Percentiles rank a stretch among this genome's conserved stretches.
Conservation (phyloP, 2,888 invertebrate species). For the Patella depressa region DNA sequence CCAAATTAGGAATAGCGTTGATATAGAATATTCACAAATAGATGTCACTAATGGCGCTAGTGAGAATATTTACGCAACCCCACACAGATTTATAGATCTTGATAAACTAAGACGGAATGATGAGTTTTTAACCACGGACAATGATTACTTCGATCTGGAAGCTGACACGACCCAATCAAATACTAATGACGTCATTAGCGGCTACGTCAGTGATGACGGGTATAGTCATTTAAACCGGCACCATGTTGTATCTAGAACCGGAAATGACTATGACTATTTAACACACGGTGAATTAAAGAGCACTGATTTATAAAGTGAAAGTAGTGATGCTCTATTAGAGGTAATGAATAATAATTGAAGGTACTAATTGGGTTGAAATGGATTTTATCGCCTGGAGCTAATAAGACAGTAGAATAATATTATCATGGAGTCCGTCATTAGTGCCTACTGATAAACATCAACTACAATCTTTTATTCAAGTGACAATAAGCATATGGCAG, state of each 20-base stretch:
- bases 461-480: too few species aligned
- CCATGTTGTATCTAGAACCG: not conserved
- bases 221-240: not conserved
- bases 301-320: not conserved
- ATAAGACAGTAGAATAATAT: too few species aligned
- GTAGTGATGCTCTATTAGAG: too few species aligned
- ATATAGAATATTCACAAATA: not conserved
- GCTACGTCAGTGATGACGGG: not conserved
- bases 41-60: not conserved
- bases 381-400: too few species aligned
- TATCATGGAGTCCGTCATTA: too few species aligned
- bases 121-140: not conserved
- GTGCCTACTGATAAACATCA: too few species aligned
- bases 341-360: too few species aligned
- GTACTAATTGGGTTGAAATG: too few species aligned
- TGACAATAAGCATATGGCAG: too few species aligned
- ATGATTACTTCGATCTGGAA: conserved; percentile 1
- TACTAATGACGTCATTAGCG: conserved; percentile 1
- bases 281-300: not conserved
- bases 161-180: not conserved
- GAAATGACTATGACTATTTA: not conserved
- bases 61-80: not conserved
- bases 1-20: not conserved
- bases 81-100: not conserved
- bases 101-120: not conserved